Evolutionary conservation across 2,888 invertebrate species (phyloP).

Genomic region (Eulithis prunata): DNA sequence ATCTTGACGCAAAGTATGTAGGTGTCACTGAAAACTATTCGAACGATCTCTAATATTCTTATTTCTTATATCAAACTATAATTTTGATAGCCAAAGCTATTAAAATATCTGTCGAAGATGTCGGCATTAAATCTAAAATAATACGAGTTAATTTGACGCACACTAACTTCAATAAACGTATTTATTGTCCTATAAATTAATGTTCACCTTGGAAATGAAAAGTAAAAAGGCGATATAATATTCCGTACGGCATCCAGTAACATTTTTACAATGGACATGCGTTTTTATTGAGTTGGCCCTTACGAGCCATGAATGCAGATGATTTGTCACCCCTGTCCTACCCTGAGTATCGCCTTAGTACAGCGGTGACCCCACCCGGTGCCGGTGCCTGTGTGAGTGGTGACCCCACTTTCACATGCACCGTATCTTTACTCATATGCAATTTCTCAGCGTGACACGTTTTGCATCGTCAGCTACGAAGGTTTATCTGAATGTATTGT

Average conservation of each 20-base stretch:
- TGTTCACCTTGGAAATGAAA: conserved; percentile 4
- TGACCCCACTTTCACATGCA: conserved; percentile 9
- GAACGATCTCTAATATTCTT: too few relatives aligned
- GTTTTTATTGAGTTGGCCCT: conserved; percentile 27
- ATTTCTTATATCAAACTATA: too few relatives aligned
- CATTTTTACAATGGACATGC: conserved; percentile 30
- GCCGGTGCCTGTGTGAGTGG: background rate
- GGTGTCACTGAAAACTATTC: background rate
- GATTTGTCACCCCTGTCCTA: conserved; percentile 18
- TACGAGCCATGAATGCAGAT: conserved; percentile 29
- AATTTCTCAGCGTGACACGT: conserved; percentile 18
- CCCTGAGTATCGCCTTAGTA: too few relatives aligned
- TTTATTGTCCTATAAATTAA: background rate
- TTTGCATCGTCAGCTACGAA: conserved; percentile 30
- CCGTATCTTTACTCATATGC: conserved; percentile 1
- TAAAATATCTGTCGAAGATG: background rate
- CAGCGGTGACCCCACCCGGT: conserved; percentile 8
- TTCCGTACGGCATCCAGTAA: conserved; percentile 18
- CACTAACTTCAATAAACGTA: background rate
- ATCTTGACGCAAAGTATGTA: background rate
- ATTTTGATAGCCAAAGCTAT: background rate
- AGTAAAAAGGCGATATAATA: conserved; percentile 9
- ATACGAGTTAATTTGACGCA: background rate
- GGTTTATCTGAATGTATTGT: conserved; percentile 15
- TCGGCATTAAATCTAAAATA: background rate